Evolutionary conservation across 2,797 vertebrate species (phyloP).

Genomic region (Helicolenus hilgendorfi): DNA sequence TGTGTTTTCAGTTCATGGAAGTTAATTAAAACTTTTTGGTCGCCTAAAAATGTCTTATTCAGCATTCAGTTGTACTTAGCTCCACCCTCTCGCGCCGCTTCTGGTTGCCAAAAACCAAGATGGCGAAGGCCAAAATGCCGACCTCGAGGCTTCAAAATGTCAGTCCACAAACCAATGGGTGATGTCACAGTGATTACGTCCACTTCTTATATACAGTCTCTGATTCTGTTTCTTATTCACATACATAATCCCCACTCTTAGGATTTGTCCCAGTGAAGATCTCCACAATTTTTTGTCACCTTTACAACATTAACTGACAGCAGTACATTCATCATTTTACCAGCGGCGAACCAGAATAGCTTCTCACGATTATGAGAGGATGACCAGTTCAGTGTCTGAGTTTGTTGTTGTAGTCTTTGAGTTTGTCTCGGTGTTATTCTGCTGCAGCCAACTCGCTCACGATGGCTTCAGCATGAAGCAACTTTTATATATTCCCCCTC

Average conservation of each 20-base stretch:
- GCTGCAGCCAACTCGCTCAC: slow-evolving; percentile 4
- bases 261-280: neutral
- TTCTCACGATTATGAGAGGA: neutral
- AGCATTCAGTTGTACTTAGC: too few species aligned
- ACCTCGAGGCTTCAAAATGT: too few species aligned
- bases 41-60: too few species aligned
- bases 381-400: neutral
- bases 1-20: too few species aligned
- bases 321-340: neutral
- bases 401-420: neutral
- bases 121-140: too few species aligned
- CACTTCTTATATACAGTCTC: too few species aligned
- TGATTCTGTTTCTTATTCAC: neutral
- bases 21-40: too few species aligned
- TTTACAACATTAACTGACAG: neutral
- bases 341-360: neutral
- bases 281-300: neutral
- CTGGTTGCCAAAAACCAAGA: too few species aligned
- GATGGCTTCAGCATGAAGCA: slow-evolving; percentile 37
- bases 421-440: neutral
- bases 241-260: neutral
- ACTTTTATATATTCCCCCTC: slow-evolving; percentile 46
- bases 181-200: too few species aligned
- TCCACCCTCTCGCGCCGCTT: too few species aligned
- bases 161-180: too few species aligned